Evolutionary conservation across 2,113 vertebrate genomes (phyloP).

Genomic region (Octodon degus): DNA sequence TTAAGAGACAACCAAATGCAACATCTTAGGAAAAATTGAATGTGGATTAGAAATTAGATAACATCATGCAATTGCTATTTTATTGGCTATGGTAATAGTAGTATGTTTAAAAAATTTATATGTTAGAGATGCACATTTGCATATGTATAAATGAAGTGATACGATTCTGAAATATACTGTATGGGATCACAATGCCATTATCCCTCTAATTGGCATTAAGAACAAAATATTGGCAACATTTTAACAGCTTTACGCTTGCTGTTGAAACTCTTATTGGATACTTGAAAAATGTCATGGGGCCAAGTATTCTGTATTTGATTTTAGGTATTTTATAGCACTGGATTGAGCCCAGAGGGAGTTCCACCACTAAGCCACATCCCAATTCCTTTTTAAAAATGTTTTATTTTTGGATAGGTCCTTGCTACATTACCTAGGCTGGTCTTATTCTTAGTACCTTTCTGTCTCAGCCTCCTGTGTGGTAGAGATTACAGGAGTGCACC

Average conservation of each 20-base stretch:
- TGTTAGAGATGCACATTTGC: not conserved
- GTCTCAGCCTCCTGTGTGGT: not conserved
- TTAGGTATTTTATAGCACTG: not conserved
- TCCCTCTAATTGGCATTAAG: not conserved
- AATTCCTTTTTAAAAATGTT: not conserved
- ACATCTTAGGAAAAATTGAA: not conserved
- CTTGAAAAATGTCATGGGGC: not conserved
- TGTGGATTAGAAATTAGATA: not conserved
- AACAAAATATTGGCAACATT: not conserved
- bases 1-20: not conserved
- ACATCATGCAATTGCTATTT: slow-evolving; percentile 25
- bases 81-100: not conserved
- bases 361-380: not conserved
- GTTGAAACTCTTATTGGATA: not conserved
- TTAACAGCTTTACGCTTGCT: not conserved
- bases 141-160: not conserved
- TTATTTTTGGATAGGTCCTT: not conserved
- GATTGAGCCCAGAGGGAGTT: not conserved
- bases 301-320: slow-evolving; percentile 14
- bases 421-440: not conserved
- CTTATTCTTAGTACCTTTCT: not conserved
- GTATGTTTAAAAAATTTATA: not conserved
- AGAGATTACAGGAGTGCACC: not conserved
- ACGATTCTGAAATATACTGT: slow-evolving; percentile 4
- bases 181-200: not conserved